Percentiles rank a stretch among this genome's conserved stretches.
Evolutionary conservation across 2,888 invertebrate species (phyloP).

Genomic region (Melanophora roralis): DNA sequence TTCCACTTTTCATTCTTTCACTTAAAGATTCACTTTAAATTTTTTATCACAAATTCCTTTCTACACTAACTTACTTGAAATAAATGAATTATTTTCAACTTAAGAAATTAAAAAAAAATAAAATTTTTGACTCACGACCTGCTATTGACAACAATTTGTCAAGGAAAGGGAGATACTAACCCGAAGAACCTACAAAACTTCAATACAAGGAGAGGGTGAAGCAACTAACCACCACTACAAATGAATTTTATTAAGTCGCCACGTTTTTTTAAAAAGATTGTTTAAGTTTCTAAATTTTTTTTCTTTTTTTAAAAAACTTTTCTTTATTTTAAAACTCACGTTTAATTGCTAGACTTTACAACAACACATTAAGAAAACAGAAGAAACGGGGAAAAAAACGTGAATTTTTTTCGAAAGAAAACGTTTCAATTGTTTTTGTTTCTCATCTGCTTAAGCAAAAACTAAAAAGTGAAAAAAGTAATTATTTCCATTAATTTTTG

Average conservation of each 20-base stretch:
- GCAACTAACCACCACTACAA: conserved; percentile 14
- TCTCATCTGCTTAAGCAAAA: too few species aligned
- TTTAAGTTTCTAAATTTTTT: conserved; percentile 40
- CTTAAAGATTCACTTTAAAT: neutral
- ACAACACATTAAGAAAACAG: conserved; percentile 14
- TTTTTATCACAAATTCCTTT: conserved; percentile 3
- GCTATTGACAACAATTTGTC: conserved; percentile 61
- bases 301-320: conserved; percentile 24
- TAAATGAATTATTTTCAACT: conserved; percentile 8
- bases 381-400: conserved; percentile 62
- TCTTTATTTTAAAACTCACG: conserved; percentile 62
- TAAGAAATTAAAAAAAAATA: neutral
- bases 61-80: neutral
- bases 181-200: neutral
- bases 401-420: conserved; percentile 60
- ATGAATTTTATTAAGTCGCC: conserved; percentile 56
- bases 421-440: conserved; percentile 62
- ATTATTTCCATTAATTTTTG: conserved; percentile 61
- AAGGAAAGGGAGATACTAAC: conserved; percentile 28
- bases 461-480: conserved; percentile 63
- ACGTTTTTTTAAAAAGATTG: conserved; percentile 46
- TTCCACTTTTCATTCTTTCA: neutral
- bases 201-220: conserved; percentile 19
- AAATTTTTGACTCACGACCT: conserved; percentile 50
- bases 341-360: conserved; percentile 63